Evolutionary conservation across 2,113 vertebrate genomes (phyloP).

Genomic region (Gymnocephalus cernua): DNA sequence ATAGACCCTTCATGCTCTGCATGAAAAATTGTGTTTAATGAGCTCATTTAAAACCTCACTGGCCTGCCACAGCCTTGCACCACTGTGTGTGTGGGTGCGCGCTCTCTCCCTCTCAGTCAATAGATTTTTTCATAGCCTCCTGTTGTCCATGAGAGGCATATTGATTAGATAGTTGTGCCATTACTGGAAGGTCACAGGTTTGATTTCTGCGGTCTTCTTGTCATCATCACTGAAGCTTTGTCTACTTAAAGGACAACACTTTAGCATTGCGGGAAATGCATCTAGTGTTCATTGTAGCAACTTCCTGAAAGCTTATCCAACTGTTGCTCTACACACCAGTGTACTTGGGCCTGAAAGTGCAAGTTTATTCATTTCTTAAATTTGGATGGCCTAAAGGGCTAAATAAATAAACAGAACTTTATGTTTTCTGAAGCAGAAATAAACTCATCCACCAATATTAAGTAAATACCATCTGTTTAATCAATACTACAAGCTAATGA

Average conservation of each 20-base stretch:
- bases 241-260: not conserved
- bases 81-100: no score
- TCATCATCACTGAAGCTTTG: not conserved
- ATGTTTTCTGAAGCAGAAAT: conserved; percentile 17
- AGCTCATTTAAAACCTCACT: conserved; percentile 53
- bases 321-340: not conserved
- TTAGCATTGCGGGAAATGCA: not conserved
- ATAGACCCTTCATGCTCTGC: conserved; percentile 19
- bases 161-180: not conserved
- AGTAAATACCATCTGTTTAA: conserved; percentile 21
- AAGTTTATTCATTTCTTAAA: not conserved
- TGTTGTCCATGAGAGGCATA: no score
- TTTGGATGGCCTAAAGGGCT: not conserved
- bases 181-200: conserved; percentile 29
- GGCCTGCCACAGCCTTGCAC: not conserved
- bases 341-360: not conserved
- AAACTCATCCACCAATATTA: not conserved
- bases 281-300: not conserved
- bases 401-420: not conserved
- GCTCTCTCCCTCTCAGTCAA: no score
- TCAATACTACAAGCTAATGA: conserved; percentile 8
- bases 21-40: conserved; percentile 52
- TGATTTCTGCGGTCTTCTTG: not conserved
- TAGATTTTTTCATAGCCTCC: no score
- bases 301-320: conserved; percentile 3